phyloP scores from a whole-genome alignment of 2,797 vertebrate genomes.

The Kryptolebias ocellatus region DNA sequence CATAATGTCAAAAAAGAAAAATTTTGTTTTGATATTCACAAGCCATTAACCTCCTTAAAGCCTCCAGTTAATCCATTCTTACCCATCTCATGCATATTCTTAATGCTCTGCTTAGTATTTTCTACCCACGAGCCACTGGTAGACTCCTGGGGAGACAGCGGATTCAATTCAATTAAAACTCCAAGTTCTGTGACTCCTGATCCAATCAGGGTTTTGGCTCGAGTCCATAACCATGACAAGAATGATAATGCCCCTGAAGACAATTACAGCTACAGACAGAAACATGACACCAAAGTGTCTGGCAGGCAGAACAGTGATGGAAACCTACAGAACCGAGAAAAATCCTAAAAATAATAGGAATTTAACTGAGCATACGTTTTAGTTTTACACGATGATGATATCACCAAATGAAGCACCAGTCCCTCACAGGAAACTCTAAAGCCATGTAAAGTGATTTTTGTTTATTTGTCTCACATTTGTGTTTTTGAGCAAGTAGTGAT shows the following conservation, averaged over 20 bases:
- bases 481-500: no score
- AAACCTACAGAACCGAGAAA: slow-evolving; percentile 31
- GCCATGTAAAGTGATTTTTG: no score
- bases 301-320: slow-evolving; percentile 9
- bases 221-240: slow-evolving; percentile 51
- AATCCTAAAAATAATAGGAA: slow-evolving; percentile 3
- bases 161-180: slow-evolving; percentile 74
- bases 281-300: slow-evolving; percentile 27
- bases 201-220: slow-evolving; percentile 68
- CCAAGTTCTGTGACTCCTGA: slow-evolving; percentile 66
- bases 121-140: slow-evolving; percentile 37
- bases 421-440: no score
- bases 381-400: no score
- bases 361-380: no score
- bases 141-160: slow-evolving; percentile 50
- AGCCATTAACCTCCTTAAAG: slow-evolving; percentile 46
- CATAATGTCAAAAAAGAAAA: slow-evolving; percentile 15
- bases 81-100: slow-evolving; percentile 55
- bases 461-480: no score
- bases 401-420: no score
- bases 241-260: slow-evolving; percentile 61
- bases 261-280: slow-evolving; percentile 36
- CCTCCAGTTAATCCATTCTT: slow-evolving; percentile 45
- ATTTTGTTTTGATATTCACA: slow-evolving; percentile 32
- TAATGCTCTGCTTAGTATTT: slow-evolving; percentile 58